Evolutionary conservation across 2,888 invertebrate species (phyloP).

Genomic region (Mythimna ferrago): DNA sequence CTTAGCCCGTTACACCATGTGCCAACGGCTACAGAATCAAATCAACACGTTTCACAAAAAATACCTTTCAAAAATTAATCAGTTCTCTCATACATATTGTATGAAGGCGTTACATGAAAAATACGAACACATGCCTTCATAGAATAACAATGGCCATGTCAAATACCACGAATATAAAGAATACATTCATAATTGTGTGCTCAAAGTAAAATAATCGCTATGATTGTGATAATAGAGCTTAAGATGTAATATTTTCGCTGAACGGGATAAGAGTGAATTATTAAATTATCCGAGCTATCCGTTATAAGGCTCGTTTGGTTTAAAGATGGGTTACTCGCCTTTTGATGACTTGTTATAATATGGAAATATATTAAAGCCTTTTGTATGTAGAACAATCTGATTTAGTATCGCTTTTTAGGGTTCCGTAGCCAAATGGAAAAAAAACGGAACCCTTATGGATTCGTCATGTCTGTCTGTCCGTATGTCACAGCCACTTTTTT

Average conservation of each 20-base stretch:
- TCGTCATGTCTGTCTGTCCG: too few relatives aligned
- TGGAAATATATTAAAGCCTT: constrained; percentile 36
- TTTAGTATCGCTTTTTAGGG: constrained; percentile 23
- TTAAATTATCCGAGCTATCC: constrained; percentile 81
- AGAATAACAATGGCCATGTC: constrained; percentile 65
- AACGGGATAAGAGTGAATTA: constrained; percentile 74
- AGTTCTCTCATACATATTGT: constrained; percentile 54
- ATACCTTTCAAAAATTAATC: constrained; percentile 56
- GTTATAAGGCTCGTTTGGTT: constrained; percentile 71
- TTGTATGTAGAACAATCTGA: constrained; percentile 31
- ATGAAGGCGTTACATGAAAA: constrained; percentile 56
- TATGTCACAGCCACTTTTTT: too few relatives aligned
- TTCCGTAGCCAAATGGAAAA: too few relatives aligned
- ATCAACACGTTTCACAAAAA: constrained; percentile 50
- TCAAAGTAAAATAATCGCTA: constrained; percentile 73
- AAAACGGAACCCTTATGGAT: too few relatives aligned
- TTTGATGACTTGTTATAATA: constrained; percentile 36
- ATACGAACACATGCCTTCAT: constrained; percentile 56
- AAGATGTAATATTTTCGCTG: constrained; percentile 71
- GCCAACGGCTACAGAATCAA: constrained; percentile 21
- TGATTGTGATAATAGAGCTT: constrained; percentile 66
- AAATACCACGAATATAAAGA: constrained; percentile 65
- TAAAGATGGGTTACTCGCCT: constrained; percentile 52
- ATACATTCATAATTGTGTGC: constrained; percentile 43
- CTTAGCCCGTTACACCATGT: constrained; percentile 24